Evolutionary conservation across 2,113 vertebrate species (phyloP).

Genomic region (Benitochromis conjunctus): DNA sequence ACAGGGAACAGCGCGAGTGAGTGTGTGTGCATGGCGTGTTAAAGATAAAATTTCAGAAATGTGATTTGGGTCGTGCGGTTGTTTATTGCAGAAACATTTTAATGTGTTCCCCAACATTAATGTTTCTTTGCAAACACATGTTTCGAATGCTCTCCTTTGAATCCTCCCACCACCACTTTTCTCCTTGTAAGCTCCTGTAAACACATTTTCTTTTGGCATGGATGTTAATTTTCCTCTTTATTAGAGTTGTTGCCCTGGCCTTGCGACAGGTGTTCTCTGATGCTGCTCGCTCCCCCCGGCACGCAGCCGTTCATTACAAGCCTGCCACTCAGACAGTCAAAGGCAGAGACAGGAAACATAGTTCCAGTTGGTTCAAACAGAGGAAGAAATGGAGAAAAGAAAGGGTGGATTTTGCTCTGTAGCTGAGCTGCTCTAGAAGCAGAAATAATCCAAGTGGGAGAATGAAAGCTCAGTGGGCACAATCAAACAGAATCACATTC

Average conservation of each 20-base stretch:
- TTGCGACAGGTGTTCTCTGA: constrained; percentile 45
- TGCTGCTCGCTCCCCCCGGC: not conserved
- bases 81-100: not conserved
- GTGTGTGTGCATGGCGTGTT: not conserved
- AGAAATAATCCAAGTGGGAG: not conserved
- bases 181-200: not conserved
- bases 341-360: not conserved
- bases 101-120: not conserved
- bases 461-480: not conserved
- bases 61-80: not conserved
- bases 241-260: constrained; percentile 1
- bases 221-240: constrained; percentile 26
- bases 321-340: not conserved
- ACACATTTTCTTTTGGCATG: constrained; percentile 25
- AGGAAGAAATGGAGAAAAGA: not conserved
- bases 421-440: not conserved
- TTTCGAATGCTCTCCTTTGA: not conserved
- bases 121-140: not conserved
- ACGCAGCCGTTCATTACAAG: constrained; percentile 30
- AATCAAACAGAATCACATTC: not conserved
- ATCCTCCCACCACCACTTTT: not conserved
- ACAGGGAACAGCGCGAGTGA: not conserved
- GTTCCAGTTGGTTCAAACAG: not conserved
- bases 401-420: not conserved
- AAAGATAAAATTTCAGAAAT: not conserved